Base-by-base conservation (phyloP, 37 sponge, comb jelly and placozoan species). In the Oopsacas minuta region DNA sequence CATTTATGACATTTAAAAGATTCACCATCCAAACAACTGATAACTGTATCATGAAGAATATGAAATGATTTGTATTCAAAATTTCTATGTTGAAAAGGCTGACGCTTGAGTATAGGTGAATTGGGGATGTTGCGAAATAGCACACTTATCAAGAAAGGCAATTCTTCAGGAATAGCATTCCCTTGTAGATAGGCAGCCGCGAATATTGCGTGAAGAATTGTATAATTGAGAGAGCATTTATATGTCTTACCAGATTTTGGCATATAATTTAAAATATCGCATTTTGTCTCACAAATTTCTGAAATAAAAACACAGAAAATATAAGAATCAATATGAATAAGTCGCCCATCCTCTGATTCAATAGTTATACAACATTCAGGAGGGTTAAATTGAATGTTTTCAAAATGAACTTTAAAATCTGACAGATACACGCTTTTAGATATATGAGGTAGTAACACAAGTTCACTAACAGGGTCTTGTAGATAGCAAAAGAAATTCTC, bases 1-100 rank as follows among this genome's bases (percentile, higher is more conserved):
- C 75, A 61, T 12, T 61, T 61, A n/a, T 61, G 75, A 12, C 75
- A 61, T 61, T 61, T 61, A 61, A 61, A 61, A 61, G 28, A 25
- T n/a, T 61, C 75, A 61, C 28, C 30, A 12, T 61, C 75, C 20
- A 61, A 3, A 25, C 28, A 61, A 61, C 28, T 61, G 5, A 61
- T 61, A 12, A 61, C 22, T 3, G 75, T 61, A n/a, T 61, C 75
- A 61, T 61, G 75, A 25, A 61, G 28, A 32, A 32, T 34, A 61
- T 25, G 75, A 12, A 61, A 61, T 32, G 30, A 5, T 3, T 61
- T 61, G 30, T 32, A 61, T 32, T 61, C 28, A 32, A 61, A n/a
- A 32, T 25, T 5, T 12, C 30, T 61, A 34, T 3, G 22, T 3
- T 61, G 22, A 34, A n/a, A 34, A 25, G 1, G 28, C 17, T 20